These are phyloP conservation scores for Silurus glanis DNA, from an alignment of 2,113 vertebrate species.

Conservation along the genomic window DNA sequence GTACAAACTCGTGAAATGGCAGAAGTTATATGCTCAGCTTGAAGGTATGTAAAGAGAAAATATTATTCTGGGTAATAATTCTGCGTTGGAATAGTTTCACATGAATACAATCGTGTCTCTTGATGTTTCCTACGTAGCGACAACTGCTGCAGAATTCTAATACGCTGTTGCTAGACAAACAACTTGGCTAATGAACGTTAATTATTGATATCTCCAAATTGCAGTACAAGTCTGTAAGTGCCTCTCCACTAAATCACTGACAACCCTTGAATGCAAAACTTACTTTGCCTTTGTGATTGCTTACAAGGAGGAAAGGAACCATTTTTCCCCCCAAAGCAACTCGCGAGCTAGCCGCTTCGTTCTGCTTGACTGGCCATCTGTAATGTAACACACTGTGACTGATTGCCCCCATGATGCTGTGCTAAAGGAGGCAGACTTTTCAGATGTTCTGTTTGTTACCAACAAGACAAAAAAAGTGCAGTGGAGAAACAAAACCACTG, in stretches of 20 bases:
- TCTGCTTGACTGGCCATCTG: conserved; percentile 71
- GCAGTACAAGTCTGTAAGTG: conserved; percentile 24
- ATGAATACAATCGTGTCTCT: neutral
- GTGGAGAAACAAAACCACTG: conserved; percentile 64
- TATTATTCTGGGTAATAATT: conserved; percentile 8
- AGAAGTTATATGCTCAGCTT: conserved; percentile 37
- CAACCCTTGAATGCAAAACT: neutral
- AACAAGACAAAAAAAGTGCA: conserved; percentile 58
- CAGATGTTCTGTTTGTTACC: conserved; percentile 62
- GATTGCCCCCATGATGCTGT: conserved; percentile 65
- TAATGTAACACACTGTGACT: conserved; percentile 73
- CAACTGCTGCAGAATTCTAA: conserved; percentile 17
- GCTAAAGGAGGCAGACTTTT: conserved; percentile 65
- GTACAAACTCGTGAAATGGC: conserved; percentile 41
- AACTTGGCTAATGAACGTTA: conserved; percentile 33
- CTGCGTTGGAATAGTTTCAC: conserved; percentile 22
- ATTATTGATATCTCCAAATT: conserved; percentile 42
- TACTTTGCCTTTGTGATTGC: conserved; percentile 27
- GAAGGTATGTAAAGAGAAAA: conserved; percentile 35
- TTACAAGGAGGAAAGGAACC: conserved; percentile 29
- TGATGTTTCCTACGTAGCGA: neutral
- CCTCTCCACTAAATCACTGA: conserved; percentile 34
- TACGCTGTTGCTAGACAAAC: conserved; percentile 23
- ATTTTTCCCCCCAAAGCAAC: conserved; percentile 50
- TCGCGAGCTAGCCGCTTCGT: conserved; percentile 63